Percentiles rank a stretch among this genome's conserved stretches.
phyloP scores from a whole-genome alignment of 2,797 vertebrate species.

The Hippoglossus hippoglossus region DNA sequence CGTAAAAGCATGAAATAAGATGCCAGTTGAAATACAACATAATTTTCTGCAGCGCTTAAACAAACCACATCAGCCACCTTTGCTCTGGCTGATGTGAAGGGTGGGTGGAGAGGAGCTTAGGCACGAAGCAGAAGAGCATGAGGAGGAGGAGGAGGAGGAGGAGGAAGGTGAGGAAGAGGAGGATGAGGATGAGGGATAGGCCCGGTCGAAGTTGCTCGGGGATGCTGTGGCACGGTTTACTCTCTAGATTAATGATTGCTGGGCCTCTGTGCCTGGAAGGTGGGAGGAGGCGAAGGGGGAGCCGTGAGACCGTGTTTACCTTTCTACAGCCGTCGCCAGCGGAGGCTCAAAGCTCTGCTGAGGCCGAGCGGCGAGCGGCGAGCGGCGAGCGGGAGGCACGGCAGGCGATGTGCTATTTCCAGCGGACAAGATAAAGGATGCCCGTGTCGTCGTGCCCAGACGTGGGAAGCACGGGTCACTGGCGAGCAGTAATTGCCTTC shows the following conservation, averaged over 20 bases:
- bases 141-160: slow-evolving; percentile 3
- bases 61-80: neutral
- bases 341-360: neutral
- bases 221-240: slow-evolving; percentile 30
- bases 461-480: slow-evolving; percentile 33
- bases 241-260: slow-evolving; percentile 62
- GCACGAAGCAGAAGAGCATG: neutral
- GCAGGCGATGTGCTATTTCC: slow-evolving; percentile 34
- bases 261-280: slow-evolving; percentile 29
- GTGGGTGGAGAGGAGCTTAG: slow-evolving; percentile 2
- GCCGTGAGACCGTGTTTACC: slow-evolving; percentile 52
- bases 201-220: neutral
- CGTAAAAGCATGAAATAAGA: too few relatives aligned
- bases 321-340: slow-evolving; percentile 15
- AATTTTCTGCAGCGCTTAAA: neutral
- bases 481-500: slow-evolving; percentile 41
- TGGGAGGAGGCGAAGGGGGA: slow-evolving; percentile 2
- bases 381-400: slow-evolving; percentile 1
- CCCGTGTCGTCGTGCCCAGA: slow-evolving; percentile 13
- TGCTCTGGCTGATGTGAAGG: neutral
- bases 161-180: neutral
- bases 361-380: neutral
- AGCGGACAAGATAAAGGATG: slow-evolving; percentile 58
- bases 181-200: neutral
- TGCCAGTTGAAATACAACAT: too few relatives aligned